Conservation (phyloP, 2,113 vertebrate genomes). For the Psammodynastes pulverulentus region DNA sequence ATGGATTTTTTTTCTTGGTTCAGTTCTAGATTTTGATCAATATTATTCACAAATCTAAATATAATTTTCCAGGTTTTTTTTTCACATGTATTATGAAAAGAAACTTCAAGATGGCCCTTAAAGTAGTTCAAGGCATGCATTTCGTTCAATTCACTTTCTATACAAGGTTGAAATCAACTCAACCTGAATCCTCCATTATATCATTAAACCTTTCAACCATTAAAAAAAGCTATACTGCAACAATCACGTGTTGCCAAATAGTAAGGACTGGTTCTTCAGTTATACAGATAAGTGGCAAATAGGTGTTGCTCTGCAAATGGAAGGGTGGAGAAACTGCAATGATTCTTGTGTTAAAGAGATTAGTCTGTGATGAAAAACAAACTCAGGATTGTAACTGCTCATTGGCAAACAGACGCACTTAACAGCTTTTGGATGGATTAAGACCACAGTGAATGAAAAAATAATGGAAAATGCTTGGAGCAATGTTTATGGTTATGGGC, state of each 20-base stretch:
- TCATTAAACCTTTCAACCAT: neutral
- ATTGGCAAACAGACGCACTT: neutral
- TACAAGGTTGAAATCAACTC: neutral
- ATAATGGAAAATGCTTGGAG: neutral
- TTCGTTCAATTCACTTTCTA: neutral
- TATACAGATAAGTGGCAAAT: neutral
- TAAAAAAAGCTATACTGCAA: neutral
- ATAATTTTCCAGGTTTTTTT: neutral
- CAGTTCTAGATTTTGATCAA: neutral
- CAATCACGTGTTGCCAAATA: neutral
- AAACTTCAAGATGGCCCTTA: neutral
- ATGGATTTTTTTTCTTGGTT: conserved; percentile 1
- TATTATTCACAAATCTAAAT: neutral
- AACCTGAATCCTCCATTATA: neutral
- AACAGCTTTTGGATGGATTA: neutral
- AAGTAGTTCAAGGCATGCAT: neutral
- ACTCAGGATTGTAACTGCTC: neutral
- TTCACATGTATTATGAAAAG: neutral
- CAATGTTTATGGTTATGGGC: neutral
- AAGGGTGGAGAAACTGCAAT: neutral
- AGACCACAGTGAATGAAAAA: neutral
- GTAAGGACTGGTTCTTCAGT: neutral
- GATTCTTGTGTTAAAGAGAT: neutral
- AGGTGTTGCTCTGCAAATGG: neutral
- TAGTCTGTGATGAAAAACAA: neutral